A percentile compares a stretch with the other conserved stretches of the same genome.
phyloP scores from a whole-genome alignment of 2,797 vertebrate species.

The Ispidina picta region DNA sequence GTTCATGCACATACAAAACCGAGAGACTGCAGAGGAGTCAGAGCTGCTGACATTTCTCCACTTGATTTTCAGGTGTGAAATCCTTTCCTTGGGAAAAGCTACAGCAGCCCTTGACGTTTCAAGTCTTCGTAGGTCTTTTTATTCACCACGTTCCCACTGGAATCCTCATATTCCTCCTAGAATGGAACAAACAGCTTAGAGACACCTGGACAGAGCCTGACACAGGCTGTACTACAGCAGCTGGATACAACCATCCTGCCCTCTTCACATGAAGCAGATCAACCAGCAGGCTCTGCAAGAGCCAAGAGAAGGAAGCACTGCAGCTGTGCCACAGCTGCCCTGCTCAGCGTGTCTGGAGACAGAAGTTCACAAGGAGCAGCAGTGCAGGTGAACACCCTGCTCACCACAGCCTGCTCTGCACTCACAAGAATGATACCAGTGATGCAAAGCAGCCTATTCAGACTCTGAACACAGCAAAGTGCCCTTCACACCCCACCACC shows the following conservation, averaged over 20 bases:
- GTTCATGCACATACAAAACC: conserved; percentile 63
- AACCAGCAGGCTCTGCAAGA: background rate
- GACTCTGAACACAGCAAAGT: background rate
- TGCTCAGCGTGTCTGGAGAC: background rate
- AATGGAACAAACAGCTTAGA: conserved; percentile 16
- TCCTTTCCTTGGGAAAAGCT: conserved; percentile 16
- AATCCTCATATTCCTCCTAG: conserved; percentile 98
- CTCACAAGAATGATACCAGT: background rate
- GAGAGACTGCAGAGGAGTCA: background rate
- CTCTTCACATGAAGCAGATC: background rate
- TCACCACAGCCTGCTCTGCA: background rate
- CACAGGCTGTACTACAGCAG: background rate
- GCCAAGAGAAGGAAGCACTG: background rate
- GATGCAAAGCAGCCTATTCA: fast-evolving
- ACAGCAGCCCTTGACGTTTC: conserved; percentile 95
- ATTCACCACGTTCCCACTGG: conserved; percentile 97
- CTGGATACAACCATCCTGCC: background rate
- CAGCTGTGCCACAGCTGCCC: background rate
- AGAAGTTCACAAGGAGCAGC: background rate
- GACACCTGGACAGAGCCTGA: background rate
- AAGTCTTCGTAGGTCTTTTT: conserved; percentile 98
- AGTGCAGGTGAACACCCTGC: fast-evolving
- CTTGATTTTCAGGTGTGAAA: background rate
- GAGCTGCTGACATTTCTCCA: background rate
- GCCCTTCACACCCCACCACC: background rate